phyloP scores from a whole-genome alignment of 2,888 invertebrate genomes.

The Sicus ferrugineus region DNA sequence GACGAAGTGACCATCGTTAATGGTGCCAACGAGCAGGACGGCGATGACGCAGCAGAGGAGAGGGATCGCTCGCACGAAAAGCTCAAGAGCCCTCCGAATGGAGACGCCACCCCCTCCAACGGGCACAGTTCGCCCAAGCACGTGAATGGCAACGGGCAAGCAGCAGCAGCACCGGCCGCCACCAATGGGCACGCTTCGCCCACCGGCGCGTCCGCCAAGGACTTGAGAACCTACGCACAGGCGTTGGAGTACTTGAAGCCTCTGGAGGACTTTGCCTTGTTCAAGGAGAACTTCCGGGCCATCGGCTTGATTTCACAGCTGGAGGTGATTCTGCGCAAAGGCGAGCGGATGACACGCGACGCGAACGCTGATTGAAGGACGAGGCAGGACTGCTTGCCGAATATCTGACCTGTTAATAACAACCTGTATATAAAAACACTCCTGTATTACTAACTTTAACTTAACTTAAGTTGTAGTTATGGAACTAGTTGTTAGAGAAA shows the following conservation, averaged over 20 bases:
- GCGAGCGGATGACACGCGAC: conserved; percentile 38
- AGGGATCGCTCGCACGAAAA: conserved; percentile 34
- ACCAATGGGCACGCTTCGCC: not conserved
- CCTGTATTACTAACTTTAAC: not conserved
- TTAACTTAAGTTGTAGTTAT: not conserved
- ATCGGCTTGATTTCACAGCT: conserved; percentile 59
- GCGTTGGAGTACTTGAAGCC: conserved; percentile 58
- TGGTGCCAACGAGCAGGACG: conserved; percentile 36
- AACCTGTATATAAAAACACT: not conserved
- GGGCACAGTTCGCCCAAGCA: conserved; percentile 20
- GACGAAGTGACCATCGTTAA: conserved; percentile 50
- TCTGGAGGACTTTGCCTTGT: conserved; percentile 58
- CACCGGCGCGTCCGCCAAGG: no score
- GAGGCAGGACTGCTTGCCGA: no score
- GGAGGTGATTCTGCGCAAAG: conserved; percentile 55
- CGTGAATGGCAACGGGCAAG: conserved; percentile 11
- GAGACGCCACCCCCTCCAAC: conserved; percentile 38
- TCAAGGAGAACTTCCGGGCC: conserved; percentile 60
- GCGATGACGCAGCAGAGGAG: conserved; percentile 38
- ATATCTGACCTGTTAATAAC: not conserved
- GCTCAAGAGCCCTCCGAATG: conserved; percentile 8
- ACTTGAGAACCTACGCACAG: conserved; percentile 54
- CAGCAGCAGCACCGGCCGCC: not conserved
- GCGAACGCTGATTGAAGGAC: not conserved
- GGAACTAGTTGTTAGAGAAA: not conserved